These are phyloP conservation scores for Bubo blakistoni DNA, from an alignment of 2,113 vertebrate genomes.

Conservation along the genomic window DNA sequence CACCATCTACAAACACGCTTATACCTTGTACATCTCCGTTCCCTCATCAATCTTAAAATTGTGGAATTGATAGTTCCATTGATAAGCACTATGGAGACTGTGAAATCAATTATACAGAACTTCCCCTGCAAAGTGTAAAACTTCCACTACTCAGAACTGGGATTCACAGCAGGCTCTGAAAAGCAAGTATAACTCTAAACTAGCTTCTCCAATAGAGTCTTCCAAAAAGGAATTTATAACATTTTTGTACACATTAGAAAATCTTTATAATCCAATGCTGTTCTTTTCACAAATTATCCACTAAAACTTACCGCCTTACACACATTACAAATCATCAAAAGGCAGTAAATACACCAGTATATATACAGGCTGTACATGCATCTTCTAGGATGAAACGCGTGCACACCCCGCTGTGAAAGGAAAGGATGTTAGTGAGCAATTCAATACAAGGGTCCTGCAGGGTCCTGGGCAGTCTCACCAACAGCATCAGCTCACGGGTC, in stretches of 20 bases:
- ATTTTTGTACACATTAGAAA: not conserved
- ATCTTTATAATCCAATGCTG: not conserved
- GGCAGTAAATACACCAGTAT: not conserved
- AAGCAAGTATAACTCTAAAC: not conserved
- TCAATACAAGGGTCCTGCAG: not conserved
- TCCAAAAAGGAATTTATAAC: not conserved
- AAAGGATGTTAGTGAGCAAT: not conserved
- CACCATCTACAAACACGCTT: not conserved
- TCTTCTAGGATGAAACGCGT: not conserved
- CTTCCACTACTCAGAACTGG: not conserved
- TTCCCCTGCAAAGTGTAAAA: not conserved
- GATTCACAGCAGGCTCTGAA: not conserved
- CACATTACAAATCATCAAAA: not conserved
- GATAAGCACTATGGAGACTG: not conserved
- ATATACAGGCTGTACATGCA: not conserved
- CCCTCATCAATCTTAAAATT: not conserved
- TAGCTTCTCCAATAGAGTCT: not conserved
- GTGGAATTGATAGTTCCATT: not conserved
- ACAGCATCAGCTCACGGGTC: not conserved
- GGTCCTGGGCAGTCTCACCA: not conserved
- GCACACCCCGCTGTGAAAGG: not conserved
- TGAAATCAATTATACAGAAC: not conserved
- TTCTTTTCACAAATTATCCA: not conserved
- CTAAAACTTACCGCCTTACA: not conserved
- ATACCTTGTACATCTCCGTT: not conserved